Base-by-base conservation (phyloP, 2,113 vertebrate species). In the Pygoscelis antarcticus region DNA sequence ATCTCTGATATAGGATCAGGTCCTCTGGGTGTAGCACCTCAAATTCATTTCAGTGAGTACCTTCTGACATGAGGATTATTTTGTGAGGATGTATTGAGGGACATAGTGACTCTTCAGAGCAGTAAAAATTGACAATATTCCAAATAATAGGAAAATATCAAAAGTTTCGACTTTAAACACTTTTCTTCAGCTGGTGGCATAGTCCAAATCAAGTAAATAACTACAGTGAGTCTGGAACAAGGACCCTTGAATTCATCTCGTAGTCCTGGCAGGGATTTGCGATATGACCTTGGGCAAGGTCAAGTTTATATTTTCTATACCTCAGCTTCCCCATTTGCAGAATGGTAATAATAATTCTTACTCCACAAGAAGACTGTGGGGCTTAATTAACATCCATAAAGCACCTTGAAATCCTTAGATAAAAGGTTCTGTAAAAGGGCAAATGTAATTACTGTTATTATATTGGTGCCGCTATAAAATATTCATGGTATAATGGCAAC, bases 391-490 rank as follows among this genome's bases (percentile, higher is more conserved):
- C 65, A 69, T 68, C 91, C 85, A 78, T 94, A 95, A 97, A 96
- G 47, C 70, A 90, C 94, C 89, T 95, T 87, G 91, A 92, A 86
- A 96, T 82, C 82, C 87, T 90, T 69, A 46, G 60, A 77, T 34
- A 90, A 87, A 97, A 90, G 93, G 94, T 96, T 92, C 79, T 86
- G 36, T 49, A 87, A 94, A 96, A 97, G 96, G 96, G 96, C 95
- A 97, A 72, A 92, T 65, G 74, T 94, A 96, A 96, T 96, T 94
- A 95, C 80, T 93, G 86, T 93, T 97, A 92, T 94, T 96, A 81
- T 40, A 90, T 74, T 34, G 42, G 19, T 95, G 83, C 82, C 65
- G 65, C 85, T 89, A 88, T 96, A 91, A 96, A 97, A 96, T 97
- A 95, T 97, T 93, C 95, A 97, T 93, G 80, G 80, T 81, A 12